Evolutionary conservation across 2,797 vertebrate genomes (phyloP), one percentile per base, ranked within the genome.

Genomic region (Acipenser ruthenus): DNA sequence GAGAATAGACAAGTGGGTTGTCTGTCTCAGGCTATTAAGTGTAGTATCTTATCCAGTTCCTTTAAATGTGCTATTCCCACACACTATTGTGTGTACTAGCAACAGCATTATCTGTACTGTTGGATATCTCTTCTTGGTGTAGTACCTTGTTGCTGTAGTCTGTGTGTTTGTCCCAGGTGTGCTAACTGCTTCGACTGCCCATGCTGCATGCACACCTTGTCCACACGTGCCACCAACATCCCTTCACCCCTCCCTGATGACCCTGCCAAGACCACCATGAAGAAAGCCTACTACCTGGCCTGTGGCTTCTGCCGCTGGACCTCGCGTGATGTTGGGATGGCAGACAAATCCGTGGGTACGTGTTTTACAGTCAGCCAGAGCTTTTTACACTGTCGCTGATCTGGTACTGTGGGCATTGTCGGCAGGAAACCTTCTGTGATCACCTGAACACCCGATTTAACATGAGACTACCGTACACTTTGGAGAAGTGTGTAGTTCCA

Each of bases 301-400:
- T 99, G 97, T 66, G 97, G 97, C 10, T 99, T 99, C 84, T 99
- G 97, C 75, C 97, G 96, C 75, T 99, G 97, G 97, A 98, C 94
- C 0, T 99, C 97, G 10, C 90, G 97, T 69, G 97, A 99, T 65
- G 97, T 98, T 0, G 95, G 96, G 75, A 98, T 99, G 96, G 95
- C 96, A 65, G 97, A 99, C 80, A 99, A 99, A 78, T 98, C 96
- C 77, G 96, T 99, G 0, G 97, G 97, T 98, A 74, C 79, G 95
- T 74, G 1, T 61, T 71, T 71, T 74, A 18, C 68, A 63, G 53
- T 77, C 37, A 37, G 37, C 37, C 37, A 37, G 37, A 7, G 11
- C 7, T 50, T n/a, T 10, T 6, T 37, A 10, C 64, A n/a, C 6
- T 8, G 49, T 10, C 13, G 48, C 15, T 10, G 4, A 52, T 9